Evolutionary conservation across 2,797 vertebrate genomes (phyloP).

Genomic region (Xenops minutus): DNA sequence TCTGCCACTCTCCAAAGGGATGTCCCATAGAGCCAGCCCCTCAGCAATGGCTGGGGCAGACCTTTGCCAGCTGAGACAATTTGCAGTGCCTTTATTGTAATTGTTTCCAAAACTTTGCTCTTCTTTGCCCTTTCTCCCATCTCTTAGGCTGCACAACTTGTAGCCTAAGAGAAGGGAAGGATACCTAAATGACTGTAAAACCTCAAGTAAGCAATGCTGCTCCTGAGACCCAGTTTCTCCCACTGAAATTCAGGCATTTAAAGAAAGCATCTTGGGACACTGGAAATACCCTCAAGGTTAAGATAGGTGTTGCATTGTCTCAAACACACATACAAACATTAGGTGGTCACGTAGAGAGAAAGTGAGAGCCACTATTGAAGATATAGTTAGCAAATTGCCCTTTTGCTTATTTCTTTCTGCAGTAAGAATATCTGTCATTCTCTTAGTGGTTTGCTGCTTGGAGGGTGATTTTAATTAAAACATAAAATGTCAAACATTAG

Average conservation of each 20-base stretch:
- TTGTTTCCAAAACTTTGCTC: background rate
- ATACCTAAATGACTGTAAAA: background rate
- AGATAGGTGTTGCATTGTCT: background rate
- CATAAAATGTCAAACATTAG: slow-evolving; percentile 76
- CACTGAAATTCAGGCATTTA: background rate
- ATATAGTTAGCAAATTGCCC: slow-evolving; percentile 46
- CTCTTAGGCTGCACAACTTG: background rate
- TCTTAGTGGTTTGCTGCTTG: slow-evolving; percentile 69
- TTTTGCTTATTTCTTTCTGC: slow-evolving; percentile 55
- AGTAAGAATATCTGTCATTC: slow-evolving; percentile 68
- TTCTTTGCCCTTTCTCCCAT: background rate
- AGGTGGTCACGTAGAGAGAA: background rate
- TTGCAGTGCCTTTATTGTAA: background rate
- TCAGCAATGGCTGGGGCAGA: background rate
- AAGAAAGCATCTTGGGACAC: background rate
- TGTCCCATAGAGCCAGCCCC: background rate
- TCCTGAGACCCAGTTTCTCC: background rate
- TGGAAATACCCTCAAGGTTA: background rate
- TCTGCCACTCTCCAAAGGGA: background rate
- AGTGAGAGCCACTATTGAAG: background rate
- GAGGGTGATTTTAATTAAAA: slow-evolving; percentile 76
- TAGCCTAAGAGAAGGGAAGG: background rate
- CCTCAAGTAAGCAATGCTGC: background rate
- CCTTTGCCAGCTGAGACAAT: background rate
- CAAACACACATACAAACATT: background rate